Base-by-base conservation (phyloP, 92 coral and sea anemone species). In the Heliopora coerulea region DNA sequence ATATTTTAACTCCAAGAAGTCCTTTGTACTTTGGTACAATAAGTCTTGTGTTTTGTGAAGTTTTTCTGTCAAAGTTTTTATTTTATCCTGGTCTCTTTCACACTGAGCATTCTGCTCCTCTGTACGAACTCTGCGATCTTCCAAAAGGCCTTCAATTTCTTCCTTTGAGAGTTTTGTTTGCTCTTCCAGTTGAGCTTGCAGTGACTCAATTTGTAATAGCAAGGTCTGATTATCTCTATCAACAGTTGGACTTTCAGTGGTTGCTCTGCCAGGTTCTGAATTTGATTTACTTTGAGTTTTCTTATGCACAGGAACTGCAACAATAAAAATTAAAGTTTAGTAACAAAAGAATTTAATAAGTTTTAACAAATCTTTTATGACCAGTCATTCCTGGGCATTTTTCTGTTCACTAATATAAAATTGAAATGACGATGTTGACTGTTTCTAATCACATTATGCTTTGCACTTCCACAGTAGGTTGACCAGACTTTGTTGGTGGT, bases 81-180 rank as follows among this genome's bases (percentile, higher is more conserved):
- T 95, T 59, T 95, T 95, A 64, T 95, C 99, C 30, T 89, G 59
- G 78, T 95, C 99, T 44, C 99, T 49, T 37, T 95, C 99, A 68
- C 97, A 67, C 77, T 85, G 90, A 19, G 99, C 99, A 80, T 84
- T 84, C 60, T 95, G 99, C 78, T 95, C 99, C 54, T 95, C 99
- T 80, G 85, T 79, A 54, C 91, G 88, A 30, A 95, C 96, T 30
- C 99, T 57, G 0, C 96, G 86, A 56, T 95, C 99, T 59, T 95
- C 99, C 29, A 90, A 49, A 34, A 95, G 82, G 48, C 95, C 91
- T 56, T 90, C 96, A 8, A 84, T 79, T 56, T 95, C 97, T 68
- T 95, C 96, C 64, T 88, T 90, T 3, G 99, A 88, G 17, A 89
- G 83, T 73, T 85, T 88, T n/a, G 99, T 86, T 80, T 90, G 97